Base-by-base conservation (phyloP, 2,797 vertebrate species). In the Acomys russatus region DNA sequence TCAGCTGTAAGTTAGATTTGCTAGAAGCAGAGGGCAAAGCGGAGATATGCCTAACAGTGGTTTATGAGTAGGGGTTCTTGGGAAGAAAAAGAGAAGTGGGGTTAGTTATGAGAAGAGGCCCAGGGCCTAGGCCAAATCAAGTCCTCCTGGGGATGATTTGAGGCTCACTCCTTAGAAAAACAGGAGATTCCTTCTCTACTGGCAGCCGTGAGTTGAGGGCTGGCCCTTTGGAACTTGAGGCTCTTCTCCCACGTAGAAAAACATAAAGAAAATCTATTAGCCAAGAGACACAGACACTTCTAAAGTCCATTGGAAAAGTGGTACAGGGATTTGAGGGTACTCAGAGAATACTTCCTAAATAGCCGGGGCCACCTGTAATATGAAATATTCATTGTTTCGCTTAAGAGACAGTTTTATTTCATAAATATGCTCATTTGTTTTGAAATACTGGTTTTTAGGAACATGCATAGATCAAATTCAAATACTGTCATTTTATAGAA, bases 361-460 rank as follows among this genome's bases (percentile, higher is more conserved):
- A 33, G 49, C 35, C 49, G 51, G 25, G 70, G 25, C 68, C 28
- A 79, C 6, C 73, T 54, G 91, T 4, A 70, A 33, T 76, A 73
- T 14, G 33, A 95, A 88, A 63, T 63, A 25, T 91, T 51, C 9
- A 63, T 6, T 70, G 30, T 83, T 93, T 74, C 51, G 77, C 33
- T 95, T 71, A 73, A 68, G 56, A 76, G n/a, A 9, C 61, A 71
- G 0, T 0, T 84, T 87, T 51, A 64, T 56, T 86, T 92, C 3
- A 28, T 90, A 11, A 92, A 14, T 89, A 38, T 88, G 28, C 78
- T 82, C 22, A 82, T 80, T 84, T n/a, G 22, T 93, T 84, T 82
- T 90, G 90, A 95, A 78, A 54, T 71, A 61, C 2, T 51, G 49
- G 23, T 17, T 56, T 82, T 66, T 28, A 28, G 38, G 35, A 79